Percentiles rank a stretch among this genome's conserved stretches.
phyloP scores from a whole-genome alignment of 2,113 vertebrate genomes.

The Reinhardtius hippoglossoides region DNA sequence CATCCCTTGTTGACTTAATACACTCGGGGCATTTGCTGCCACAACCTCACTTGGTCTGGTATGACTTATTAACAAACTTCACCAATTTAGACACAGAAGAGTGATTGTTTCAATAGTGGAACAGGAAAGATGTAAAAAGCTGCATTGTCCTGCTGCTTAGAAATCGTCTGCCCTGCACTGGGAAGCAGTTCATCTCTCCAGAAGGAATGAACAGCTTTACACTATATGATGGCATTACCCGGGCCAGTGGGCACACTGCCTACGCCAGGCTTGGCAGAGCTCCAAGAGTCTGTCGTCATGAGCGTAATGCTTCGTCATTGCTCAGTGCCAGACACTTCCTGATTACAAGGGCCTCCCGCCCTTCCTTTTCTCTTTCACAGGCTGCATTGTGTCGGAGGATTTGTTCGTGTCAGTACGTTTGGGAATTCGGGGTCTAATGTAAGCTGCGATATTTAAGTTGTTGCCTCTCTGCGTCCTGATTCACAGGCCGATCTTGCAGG shows the following conservation, averaged over 20 bases:
- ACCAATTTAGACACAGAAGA: neutral
- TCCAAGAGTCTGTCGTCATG: constrained; percentile 45
- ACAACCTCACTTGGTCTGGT: neutral
- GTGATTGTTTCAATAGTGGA: neutral
- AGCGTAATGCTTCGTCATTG: constrained; percentile 39
- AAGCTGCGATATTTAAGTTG: constrained; percentile 18
- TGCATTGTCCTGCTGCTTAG: neutral
- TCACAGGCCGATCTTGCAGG: neutral
- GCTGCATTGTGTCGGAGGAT: constrained; percentile 30
- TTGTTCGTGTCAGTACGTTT: constrained; percentile 12
- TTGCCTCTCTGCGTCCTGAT: neutral
- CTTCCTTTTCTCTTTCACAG: constrained; percentile 29
- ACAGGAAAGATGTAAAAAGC: neutral
- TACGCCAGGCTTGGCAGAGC: constrained; percentile 12
- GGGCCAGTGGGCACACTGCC: constrained; percentile 14
- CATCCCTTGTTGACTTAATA: neutral
- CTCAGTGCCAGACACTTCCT: constrained; percentile 47
- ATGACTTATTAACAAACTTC: neutral
- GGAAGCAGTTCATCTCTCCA: neutral
- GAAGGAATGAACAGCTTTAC: constrained; percentile 25
- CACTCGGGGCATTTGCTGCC: neutral
- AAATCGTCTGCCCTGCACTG: neutral
- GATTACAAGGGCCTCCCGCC: constrained; percentile 13
- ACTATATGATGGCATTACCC: constrained; percentile 33
- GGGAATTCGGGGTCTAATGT: constrained; percentile 28